phyloP scores from a whole-genome alignment of 92 coral and sea anemone species.

The Heteractis magnifica region DNA sequence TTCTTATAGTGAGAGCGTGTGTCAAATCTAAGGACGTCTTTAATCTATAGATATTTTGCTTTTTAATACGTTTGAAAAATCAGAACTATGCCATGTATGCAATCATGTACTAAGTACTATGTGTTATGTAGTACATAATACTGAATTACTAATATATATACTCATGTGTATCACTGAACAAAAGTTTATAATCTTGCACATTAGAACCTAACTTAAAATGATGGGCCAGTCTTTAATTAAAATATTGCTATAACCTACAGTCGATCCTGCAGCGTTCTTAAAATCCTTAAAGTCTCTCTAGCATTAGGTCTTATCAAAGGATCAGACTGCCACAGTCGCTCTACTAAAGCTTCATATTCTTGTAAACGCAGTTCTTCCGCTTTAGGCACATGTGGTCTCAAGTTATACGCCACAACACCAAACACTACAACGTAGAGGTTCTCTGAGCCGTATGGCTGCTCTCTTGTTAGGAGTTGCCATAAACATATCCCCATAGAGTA shows the following conservation, averaged over 20 bases:
- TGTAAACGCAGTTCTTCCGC: conserved; percentile 49
- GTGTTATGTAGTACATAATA: no score
- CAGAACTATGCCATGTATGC: no score
- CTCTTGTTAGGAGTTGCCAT: conserved; percentile 88
- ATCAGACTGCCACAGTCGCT: conserved; percentile 80
- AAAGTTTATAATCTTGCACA: no score
- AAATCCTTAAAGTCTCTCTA: conserved; percentile 48
- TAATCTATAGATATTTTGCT: no score
- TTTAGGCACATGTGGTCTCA: conserved; percentile 88
- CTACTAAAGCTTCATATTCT: conserved; percentile 72
- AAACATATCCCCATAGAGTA: conserved; percentile 93
- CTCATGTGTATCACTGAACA: no score
- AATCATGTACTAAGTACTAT: no score
- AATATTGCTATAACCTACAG: neutral
- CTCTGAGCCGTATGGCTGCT: conserved; percentile 92
- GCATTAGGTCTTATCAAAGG: conserved; percentile 79
- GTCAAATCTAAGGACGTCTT: no score
- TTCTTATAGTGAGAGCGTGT: no score
- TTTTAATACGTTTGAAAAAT: no score
- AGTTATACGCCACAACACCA: conserved; percentile 93
- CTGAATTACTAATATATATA: no score
- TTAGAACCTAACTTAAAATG: no score
- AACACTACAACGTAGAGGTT: conserved; percentile 93
- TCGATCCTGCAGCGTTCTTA: conserved; percentile 28
- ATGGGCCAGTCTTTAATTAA: no score